phyloP scores from a whole-genome alignment of 2,888 invertebrate genomes.

The Morpho deidamia region DNA sequence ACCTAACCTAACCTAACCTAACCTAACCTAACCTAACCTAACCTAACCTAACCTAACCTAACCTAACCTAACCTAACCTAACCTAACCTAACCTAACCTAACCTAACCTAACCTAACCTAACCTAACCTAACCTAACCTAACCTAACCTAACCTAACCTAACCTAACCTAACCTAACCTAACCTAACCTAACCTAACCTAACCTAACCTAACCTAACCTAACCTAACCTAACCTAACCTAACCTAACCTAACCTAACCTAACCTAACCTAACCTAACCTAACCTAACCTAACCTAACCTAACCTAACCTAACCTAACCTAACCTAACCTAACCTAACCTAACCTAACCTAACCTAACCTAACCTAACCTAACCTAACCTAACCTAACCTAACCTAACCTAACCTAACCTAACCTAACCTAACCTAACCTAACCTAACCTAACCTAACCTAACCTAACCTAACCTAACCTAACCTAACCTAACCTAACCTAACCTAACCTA shows the following conservation, averaged over 20 bases:
- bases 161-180: constrained; percentile 1
- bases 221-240: constrained; percentile 1
- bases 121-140: neutral
- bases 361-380: constrained; percentile 1
- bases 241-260: constrained; percentile 1
- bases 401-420: constrained; percentile 1
- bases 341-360: constrained; percentile 1
- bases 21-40: constrained; percentile 4
- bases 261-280: constrained; percentile 1
- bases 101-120: constrained; percentile 4
- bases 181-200: constrained; percentile 1
- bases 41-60: constrained; percentile 4
- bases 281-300: constrained; percentile 1
- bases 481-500: no score
- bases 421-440: constrained; percentile 1
- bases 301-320: constrained; percentile 1
- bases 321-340: constrained; percentile 1
- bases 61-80: constrained; percentile 4
- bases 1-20: constrained; percentile 4
- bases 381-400: constrained; percentile 1
- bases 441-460: neutral
- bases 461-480: constrained; percentile 9
- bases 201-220: constrained; percentile 1
- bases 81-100: constrained; percentile 4
- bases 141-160: neutral